Base-by-base conservation (phyloP, 2,113 vertebrate genomes). In the Gambusia holbrooki region DNA sequence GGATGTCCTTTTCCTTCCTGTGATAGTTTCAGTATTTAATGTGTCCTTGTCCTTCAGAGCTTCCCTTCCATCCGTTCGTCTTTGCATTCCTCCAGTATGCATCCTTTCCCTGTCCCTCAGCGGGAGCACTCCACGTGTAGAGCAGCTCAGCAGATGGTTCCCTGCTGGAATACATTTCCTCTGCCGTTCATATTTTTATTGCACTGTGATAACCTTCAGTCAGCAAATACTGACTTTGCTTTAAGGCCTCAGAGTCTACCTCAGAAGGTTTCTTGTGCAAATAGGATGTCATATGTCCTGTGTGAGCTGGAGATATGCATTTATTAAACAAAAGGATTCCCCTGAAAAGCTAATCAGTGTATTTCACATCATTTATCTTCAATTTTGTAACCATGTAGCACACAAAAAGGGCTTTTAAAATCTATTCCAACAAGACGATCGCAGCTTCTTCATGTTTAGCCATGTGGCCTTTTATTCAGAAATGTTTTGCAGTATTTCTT, bases 81-180 rank as follows among this genome's bases (percentile, higher is more conserved):
- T 13, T 0, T 11, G 13, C 17, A 1, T 69, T 83, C 83, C 75
- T 81, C 79, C 80, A 74, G 83, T 63, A 51, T 10, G 63, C 28
- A 69, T 82, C 82, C 76, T 70, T 70, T 78, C 64, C 28, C 66
- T 32, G 74, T 90, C 86, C 69, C 81, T 89, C 85, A 73, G 78
- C 62, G 76, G 81, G 79, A 77, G 75, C 37, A 74, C 73, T 68
- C 76, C 40, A 67, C 68, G 35, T 27, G 71, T 77, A 72, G 74
- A 84, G 84, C 77, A 84, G 80, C 85, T 84, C 80, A 90, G 85
- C 91, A 91, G 91, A 90, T 91, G 89, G 80, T 82, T 90, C 83
- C 80, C 80, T 83, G 73, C 86, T 88, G 88, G 83, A 91, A 69
- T 81, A 79, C 42, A 62, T 84, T 87, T 89, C 81, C 79, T 79